Conservation (phyloP, 2,797 vertebrate species). For the Propithecus perrieri region DNA sequence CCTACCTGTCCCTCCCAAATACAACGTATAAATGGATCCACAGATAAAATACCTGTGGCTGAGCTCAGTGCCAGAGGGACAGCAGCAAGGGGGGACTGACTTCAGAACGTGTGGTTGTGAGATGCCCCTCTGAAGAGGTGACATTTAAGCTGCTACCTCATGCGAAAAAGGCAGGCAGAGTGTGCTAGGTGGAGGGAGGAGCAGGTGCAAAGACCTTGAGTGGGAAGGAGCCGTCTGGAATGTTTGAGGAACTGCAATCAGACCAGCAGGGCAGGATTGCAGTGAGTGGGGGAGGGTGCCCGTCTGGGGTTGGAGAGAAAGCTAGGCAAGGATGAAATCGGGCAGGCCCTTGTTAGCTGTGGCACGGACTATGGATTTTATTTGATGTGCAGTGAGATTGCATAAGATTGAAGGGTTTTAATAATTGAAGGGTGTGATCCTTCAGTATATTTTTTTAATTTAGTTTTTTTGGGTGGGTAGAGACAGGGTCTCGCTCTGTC, state of each 20-base stretch:
- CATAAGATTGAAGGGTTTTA: not conserved
- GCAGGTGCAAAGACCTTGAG: not conserved
- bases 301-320: not conserved
- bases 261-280: not conserved
- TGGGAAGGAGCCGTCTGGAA: not conserved
- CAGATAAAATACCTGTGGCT: not conserved
- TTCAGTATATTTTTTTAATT: not conserved
- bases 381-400: not conserved
- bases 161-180: not conserved
- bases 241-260: not conserved
- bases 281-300: not conserved
- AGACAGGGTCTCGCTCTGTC: not conserved
- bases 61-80: not conserved
- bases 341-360: slow-evolving; percentile 19
- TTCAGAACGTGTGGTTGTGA: not conserved
- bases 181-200: not conserved
- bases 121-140: not conserved
- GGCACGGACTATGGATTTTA: not conserved
- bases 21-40: not conserved
- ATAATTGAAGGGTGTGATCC: not conserved
- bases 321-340: not conserved
- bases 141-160: not conserved
- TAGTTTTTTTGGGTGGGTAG: not conserved
- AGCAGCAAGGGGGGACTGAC: not conserved
- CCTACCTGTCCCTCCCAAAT: not conserved